Percentiles rank a stretch among this genome's conserved stretches.
phyloP scores from a whole-genome alignment of 2,888 invertebrate genomes.

The Punctoribates punctum region DNA sequence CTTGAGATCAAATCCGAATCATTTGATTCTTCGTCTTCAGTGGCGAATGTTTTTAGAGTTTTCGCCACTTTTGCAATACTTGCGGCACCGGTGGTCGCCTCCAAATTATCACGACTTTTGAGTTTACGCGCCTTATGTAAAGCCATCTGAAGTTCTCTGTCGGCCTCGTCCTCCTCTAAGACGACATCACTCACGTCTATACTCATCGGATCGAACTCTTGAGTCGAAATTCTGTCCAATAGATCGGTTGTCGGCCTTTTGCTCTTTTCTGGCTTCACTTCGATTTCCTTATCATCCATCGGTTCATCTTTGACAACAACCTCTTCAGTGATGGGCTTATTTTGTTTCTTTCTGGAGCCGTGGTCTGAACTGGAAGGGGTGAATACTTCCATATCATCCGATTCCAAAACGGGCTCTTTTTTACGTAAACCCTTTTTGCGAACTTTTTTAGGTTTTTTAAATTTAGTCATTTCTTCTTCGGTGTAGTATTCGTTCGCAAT shows the following conservation, averaged over 20 bases:
- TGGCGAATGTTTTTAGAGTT: constrained; percentile 17
- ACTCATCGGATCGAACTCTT: constrained; percentile 49
- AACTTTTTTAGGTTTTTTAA: constrained; percentile 45
- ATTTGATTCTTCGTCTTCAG: not conserved
- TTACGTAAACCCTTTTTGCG: constrained; percentile 17
- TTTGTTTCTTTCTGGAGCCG: not conserved
- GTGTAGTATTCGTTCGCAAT: constrained; percentile 85
- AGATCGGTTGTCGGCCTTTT: not conserved
- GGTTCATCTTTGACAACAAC: not conserved
- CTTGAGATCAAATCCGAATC: constrained; percentile 52
- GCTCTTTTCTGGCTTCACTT: constrained; percentile 12
- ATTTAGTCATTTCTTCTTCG: constrained; percentile 67
- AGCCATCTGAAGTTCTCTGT: constrained; percentile 64
- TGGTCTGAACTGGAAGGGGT: not conserved
- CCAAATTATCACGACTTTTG: constrained; percentile 58
- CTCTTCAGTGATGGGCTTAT: too few relatives aligned
- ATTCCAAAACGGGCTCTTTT: not conserved
- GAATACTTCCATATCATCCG: not conserved
- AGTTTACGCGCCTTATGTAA: constrained; percentile 68
- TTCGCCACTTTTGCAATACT: constrained; percentile 39
- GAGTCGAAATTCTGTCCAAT: constrained; percentile 26
- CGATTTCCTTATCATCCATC: constrained; percentile 47
- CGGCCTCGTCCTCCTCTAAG: constrained; percentile 67
- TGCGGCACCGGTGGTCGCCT: constrained; percentile 16
- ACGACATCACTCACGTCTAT: constrained; percentile 59